Evolutionary conservation across 2,113 vertebrate genomes (phyloP), one percentile per base, ranked within the genome.

Genomic region (Gavia stellata): DNA sequence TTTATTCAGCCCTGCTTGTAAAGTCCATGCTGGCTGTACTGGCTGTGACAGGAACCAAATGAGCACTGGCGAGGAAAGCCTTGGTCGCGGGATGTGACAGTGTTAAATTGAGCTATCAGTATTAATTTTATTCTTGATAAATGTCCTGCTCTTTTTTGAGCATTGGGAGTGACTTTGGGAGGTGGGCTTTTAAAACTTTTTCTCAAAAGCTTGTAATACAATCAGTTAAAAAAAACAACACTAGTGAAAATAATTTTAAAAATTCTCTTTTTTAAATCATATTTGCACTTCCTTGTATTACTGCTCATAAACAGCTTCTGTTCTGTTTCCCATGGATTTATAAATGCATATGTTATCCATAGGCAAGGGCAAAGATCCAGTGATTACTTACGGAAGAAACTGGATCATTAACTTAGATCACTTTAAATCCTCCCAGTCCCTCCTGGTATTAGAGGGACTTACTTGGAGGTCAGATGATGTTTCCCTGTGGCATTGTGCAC

Each of bases 191-290:
- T 14, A 31, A 59, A 88, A 45, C 4, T 23, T 79, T n/a, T n/a
- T 70, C 75, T 68, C 31, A n/a, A 58, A 70, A 81, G 14, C 21
- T 49, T 72, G 8, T 18, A 15, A 67, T 23, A 17, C 2, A 45
- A 20, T 53, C 4, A 10, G 8, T 38, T 79, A 53, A 72, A 47
- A 26, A 31, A 16, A 5, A 1, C 6, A 36, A 14, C 14, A n/a
- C 2, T 12, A 17, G 14, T 52, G 44, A 72, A 72, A 68, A 63
- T 4, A 74, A 9, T 8, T 24, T 40, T 6, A 45, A 5, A 58
- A 62, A 25, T 5, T 1, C 3, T 26, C 7, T 12, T 25, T 25
- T 28, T 16, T 9, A 7, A 16, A 44, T 17, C 0, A 31, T 25
- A 26, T 40, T 34, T 70, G 11, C 3, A 28, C 6, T 80, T 73